Percentiles rank a stretch among this genome's conserved stretches.
phyloP scores from a whole-genome alignment of 1,140 invertebrate species.

The Dinothrombium tinctorium region DNA sequence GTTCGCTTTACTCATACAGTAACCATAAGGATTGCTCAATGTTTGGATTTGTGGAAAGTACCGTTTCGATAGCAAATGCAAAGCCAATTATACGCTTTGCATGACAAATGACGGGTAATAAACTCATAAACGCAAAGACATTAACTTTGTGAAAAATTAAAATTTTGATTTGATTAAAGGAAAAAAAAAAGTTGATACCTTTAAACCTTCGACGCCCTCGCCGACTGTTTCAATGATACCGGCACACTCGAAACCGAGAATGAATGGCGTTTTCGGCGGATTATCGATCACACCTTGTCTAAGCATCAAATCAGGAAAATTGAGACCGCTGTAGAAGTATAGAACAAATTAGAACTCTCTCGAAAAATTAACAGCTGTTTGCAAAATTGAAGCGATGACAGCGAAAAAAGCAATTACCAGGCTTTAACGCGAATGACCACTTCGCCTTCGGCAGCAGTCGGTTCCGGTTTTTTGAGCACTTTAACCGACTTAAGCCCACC shows the following conservation, averaged over 20 bases:
- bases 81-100: no score
- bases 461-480: slow-evolving; percentile 49
- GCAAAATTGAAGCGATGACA: no score
- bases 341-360: no score
- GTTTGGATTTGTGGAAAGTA: no score
- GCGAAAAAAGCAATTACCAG: slow-evolving; percentile 41
- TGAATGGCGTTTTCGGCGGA: slow-evolving; percentile 56
- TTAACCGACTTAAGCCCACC: slow-evolving; percentile 60
- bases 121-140: no score
- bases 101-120: no score
- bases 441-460: slow-evolving; percentile 42
- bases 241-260: slow-evolving; percentile 63
- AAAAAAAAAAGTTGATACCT: slow-evolving; percentile 5
- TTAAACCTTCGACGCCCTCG: slow-evolving; percentile 49
- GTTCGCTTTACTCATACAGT: no score
- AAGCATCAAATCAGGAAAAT: slow-evolving; percentile 46
- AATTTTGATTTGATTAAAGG: no score
- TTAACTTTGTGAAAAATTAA: slow-evolving; percentile 1
- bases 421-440: slow-evolving; percentile 57
- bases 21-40: no score
- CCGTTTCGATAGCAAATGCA: no score
- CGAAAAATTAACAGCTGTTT: no score
- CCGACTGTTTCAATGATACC: slow-evolving; percentile 56
- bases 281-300: slow-evolving; percentile 59
- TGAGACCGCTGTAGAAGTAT: slow-evolving; percentile 25